These are phyloP conservation scores for Brachionus plicatilis DNA, from an alignment of 1,140 invertebrate genomes.

Conservation along the genomic window DNA sequence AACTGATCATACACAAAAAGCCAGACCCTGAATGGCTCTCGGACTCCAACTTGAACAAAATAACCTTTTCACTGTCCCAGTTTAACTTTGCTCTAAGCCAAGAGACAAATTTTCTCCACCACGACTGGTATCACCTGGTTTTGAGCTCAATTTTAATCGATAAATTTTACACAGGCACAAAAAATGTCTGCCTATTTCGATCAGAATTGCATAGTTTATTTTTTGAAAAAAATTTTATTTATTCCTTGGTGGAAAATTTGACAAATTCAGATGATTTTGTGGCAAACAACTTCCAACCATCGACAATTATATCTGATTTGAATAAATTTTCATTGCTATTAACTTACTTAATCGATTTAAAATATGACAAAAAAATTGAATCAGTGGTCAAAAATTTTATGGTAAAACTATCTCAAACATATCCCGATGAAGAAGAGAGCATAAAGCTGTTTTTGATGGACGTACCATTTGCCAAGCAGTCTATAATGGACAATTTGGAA, in stretches of 20 bases:
- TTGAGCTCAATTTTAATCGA: constrained; percentile 5
- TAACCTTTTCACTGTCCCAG: background rate
- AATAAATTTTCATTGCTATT: constrained; percentile 15
- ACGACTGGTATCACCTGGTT: background rate
- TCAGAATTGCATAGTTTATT: background rate
- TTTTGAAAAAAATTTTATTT: background rate
- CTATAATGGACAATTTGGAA: constrained; percentile 10
- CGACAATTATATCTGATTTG: background rate
- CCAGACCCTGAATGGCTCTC: background rate
- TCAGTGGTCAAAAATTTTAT: background rate
- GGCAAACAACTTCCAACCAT: background rate
- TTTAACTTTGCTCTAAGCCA: background rate
- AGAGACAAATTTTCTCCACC: background rate
- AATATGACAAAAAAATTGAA: background rate
- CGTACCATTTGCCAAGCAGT: constrained; percentile 19
- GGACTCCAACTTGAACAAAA: background rate
- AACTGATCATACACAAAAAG: background rate
- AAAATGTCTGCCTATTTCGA: background rate
- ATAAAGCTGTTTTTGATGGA: constrained; percentile 24
- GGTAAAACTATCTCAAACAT: background rate
- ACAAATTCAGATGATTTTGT: background rate
- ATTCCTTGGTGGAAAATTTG: background rate
- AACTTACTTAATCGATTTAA: background rate
- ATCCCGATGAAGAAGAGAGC: background rate
- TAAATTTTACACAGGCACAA: background rate